These are phyloP conservation scores for Paratilapia polleni DNA, from an alignment of 2,113 vertebrate species.

Conservation along the genomic window DNA sequence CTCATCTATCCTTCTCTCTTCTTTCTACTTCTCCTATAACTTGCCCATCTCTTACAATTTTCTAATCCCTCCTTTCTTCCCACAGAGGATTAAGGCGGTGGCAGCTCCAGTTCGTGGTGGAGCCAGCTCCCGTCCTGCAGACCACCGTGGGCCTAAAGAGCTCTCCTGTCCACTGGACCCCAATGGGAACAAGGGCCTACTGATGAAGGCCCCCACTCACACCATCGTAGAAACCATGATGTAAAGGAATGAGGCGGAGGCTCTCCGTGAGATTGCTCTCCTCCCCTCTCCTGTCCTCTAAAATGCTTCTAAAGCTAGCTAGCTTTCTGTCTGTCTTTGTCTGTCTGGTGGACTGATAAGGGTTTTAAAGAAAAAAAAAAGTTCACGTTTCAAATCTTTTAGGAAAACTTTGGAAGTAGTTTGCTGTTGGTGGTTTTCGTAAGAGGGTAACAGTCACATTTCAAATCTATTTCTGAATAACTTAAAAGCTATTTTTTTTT, in stretches of 20 bases:
- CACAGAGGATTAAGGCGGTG: constrained; percentile 93
- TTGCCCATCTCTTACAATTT: not conserved
- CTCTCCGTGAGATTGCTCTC: constrained; percentile 85
- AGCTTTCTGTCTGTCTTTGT: constrained; percentile 63
- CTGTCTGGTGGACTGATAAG: constrained; percentile 71
- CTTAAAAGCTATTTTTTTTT: constrained; percentile 3
- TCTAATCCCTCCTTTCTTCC: not conserved
- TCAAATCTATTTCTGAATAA: constrained; percentile 53
- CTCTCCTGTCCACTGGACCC: constrained; percentile 78
- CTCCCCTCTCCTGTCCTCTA: constrained; percentile 74
- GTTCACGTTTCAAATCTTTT: constrained; percentile 59
- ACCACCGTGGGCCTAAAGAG: constrained; percentile 74
- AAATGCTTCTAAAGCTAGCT: constrained; percentile 67
- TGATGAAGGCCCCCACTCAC: constrained; percentile 90
- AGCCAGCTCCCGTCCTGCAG: constrained; percentile 81
- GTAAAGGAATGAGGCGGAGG: constrained; percentile 83
- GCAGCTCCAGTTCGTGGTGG: constrained; percentile 87
- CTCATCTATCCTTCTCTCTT: not conserved
- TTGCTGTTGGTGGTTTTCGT: constrained; percentile 36
- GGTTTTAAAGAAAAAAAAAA: constrained; percentile 53
- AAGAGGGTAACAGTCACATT: constrained; percentile 45
- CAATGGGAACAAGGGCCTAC: constrained; percentile 85
- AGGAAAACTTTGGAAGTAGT: constrained; percentile 45
- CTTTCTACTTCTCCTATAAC: not conserved
- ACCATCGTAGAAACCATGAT: constrained; percentile 99